Percentiles rank a stretch among this genome's conserved stretches.
These are phyloP conservation scores for Folsomia candida DNA, from an alignment of 2,888 invertebrate species.

Conservation along the genomic window DNA sequence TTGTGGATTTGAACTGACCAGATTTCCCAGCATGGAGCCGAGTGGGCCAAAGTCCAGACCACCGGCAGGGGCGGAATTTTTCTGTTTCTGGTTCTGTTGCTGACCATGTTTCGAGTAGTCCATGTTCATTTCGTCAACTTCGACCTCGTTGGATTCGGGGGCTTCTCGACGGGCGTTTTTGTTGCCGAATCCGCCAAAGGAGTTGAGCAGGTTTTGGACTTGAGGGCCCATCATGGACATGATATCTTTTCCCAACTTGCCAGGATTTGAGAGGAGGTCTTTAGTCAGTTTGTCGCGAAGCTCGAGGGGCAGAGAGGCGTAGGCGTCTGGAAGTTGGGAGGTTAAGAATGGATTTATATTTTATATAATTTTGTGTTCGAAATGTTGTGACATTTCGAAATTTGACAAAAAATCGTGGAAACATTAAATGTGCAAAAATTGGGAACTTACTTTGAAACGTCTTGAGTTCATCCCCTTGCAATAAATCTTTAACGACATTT, in stretches of 20 bases:
- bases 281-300: slow-evolving; percentile 44
- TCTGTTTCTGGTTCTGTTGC: slow-evolving; percentile 1
- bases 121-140: slow-evolving; percentile 41
- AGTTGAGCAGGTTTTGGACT: slow-evolving; percentile 38
- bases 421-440: not conserved
- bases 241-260: slow-evolving; percentile 40
- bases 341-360: not conserved
- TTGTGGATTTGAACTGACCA: slow-evolving; percentile 45
- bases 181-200: slow-evolving; percentile 20
- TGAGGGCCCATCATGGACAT: slow-evolving; percentile 45
- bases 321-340: slow-evolving; percentile 39
- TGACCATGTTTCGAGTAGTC: slow-evolving; percentile 38
- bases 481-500: slow-evolving; percentile 42
- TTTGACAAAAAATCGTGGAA: not conserved
- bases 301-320: slow-evolving; percentile 46
- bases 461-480: slow-evolving; percentile 50
- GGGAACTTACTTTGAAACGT: slow-evolving; percentile 45
- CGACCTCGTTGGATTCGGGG: slow-evolving; percentile 20
- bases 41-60: slow-evolving; percentile 45
- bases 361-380: not conserved
- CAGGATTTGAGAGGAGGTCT: slow-evolving; percentile 45
- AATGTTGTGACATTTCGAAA: not conserved
- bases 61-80: slow-evolving; percentile 4
- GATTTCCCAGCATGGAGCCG: slow-evolving; percentile 39
- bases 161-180: slow-evolving; percentile 3